Conservation (phyloP, 2,113 vertebrate genomes). For the Redunca redunca region DNA sequence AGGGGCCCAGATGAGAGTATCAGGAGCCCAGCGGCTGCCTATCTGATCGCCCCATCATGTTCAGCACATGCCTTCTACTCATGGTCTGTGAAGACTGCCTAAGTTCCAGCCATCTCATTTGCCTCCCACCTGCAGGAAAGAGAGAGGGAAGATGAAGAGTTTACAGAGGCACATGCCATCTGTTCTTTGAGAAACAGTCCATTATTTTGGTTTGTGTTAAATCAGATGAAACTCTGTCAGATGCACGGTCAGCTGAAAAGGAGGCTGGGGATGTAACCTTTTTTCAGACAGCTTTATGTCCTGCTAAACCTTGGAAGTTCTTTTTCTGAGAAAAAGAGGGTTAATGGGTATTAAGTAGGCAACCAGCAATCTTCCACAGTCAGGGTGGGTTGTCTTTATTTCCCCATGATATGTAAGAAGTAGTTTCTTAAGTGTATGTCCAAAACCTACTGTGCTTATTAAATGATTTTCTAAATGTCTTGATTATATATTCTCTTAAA, state of each 20-base stretch:
- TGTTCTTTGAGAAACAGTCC: not conserved
- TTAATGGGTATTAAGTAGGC: not conserved
- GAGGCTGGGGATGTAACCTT: not conserved
- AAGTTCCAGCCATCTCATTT: not conserved
- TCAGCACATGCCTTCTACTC: not conserved
- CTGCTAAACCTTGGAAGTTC: not conserved
- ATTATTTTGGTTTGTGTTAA: not conserved
- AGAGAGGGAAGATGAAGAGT: not conserved
- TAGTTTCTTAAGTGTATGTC: not conserved
- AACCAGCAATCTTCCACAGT: not conserved
- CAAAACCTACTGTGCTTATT: not conserved
- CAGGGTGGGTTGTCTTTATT: not conserved
- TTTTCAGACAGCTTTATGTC: not conserved
- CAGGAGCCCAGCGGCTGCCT: not conserved
- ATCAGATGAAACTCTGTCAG: not conserved
- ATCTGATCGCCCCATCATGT: not conserved
- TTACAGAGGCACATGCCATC: not conserved
- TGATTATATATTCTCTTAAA: not conserved
- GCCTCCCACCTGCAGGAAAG: not conserved
- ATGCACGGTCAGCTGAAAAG: not conserved
- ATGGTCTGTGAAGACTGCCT: not conserved
- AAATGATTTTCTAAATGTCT: not conserved
- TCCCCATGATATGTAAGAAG: not conserved
- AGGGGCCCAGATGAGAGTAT: not conserved
- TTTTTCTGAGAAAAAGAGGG: not conserved